These are phyloP conservation scores for Uloborus diversus DNA, from an alignment of 1,140 invertebrate genomes.

Conservation along the genomic window DNA sequence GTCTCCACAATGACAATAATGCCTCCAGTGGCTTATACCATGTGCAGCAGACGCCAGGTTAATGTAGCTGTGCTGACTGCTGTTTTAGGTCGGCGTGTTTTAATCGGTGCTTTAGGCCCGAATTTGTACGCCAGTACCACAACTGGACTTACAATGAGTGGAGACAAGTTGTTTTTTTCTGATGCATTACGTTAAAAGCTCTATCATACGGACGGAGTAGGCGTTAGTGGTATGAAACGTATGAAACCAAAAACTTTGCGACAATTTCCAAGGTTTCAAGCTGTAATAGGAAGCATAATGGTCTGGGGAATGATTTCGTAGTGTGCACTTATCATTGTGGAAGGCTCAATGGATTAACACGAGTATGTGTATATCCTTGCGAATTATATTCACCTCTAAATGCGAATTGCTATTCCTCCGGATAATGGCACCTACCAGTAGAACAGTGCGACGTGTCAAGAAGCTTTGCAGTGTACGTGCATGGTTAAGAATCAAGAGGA, in stretches of 20 bases:
- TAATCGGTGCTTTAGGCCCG: background rate
- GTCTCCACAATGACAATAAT: background rate
- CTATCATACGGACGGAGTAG: background rate
- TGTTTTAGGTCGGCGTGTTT: too few relatives aligned
- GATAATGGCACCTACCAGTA: background rate
- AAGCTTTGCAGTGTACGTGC: background rate
- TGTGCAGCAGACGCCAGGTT: background rate
- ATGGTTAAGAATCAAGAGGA: background rate
- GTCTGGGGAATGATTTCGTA: slow-evolving; percentile 2
- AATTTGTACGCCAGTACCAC: background rate
- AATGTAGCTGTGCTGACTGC: background rate
- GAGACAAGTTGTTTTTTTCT: background rate
- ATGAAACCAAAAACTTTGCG: background rate
- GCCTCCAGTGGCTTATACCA: background rate
- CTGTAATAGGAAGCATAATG: background rate
- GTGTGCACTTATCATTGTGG: slow-evolving; percentile 12
- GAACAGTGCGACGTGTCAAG: background rate
- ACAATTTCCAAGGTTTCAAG: slow-evolving; percentile 6
- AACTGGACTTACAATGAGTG: background rate
- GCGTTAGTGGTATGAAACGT: background rate
- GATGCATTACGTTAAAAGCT: background rate
- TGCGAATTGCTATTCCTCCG: slow-evolving; percentile 1
- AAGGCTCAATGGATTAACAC: background rate
- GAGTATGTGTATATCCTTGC: slow-evolving; percentile 5
- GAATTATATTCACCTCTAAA: background rate